Conservation (phyloP, 2,888 invertebrate species). For the Clusia tigrina region DNA sequence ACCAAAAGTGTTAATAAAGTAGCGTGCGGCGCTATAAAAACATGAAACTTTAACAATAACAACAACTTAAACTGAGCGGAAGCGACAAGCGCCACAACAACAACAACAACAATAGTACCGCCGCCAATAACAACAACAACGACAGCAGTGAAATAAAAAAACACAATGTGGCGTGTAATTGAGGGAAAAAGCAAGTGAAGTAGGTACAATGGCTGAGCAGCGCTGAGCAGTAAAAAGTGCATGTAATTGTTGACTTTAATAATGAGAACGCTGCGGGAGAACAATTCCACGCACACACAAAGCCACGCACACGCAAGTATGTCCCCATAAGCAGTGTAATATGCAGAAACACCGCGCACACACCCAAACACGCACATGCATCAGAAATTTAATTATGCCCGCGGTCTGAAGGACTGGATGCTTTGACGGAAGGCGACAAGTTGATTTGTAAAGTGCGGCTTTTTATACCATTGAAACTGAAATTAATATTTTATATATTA, state of each 20-base stretch:
- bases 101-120: no score
- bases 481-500: not conserved
- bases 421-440: not conserved
- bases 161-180: not conserved
- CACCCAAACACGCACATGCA: not conserved
- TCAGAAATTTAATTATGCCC: not conserved
- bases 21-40: no score
- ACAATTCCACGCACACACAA: not conserved
- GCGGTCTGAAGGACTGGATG: not conserved
- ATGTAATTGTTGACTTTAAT: not conserved
- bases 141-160: not conserved
- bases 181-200: not conserved
- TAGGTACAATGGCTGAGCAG: not conserved
- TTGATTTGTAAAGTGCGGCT: not conserved
- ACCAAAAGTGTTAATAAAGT: not conserved
- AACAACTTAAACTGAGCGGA: no score
- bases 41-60: no score
- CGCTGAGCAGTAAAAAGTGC: not conserved
- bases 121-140: not conserved
- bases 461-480: not conserved
- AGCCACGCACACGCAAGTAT: not conserved
- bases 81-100: no score
- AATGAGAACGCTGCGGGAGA: no score
- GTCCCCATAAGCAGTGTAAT: no score
- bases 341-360: no score